Evolutionary conservation across 2,797 vertebrate genomes (phyloP).

Genomic region (Aselliscus stoliczkanus): DNA sequence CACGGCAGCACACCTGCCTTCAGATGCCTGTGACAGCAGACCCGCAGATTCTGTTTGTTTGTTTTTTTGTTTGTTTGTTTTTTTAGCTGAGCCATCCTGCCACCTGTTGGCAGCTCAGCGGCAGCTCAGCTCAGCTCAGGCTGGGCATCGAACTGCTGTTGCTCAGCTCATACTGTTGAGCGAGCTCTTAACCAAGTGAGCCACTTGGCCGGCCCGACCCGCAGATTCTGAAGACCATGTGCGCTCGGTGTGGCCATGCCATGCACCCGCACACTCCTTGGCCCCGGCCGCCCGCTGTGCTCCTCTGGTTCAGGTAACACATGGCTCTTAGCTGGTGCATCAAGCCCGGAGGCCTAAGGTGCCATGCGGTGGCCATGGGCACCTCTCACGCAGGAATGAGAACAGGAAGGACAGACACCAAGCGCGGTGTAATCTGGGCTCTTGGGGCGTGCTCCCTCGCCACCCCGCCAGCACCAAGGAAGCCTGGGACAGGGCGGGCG

Average conservation of each 20-base stretch:
- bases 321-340: background rate
- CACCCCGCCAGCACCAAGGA: background rate
- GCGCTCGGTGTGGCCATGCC: fast-evolving
- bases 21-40: fast-evolving
- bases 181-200: too few relatives aligned
- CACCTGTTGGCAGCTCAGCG: too few relatives aligned
- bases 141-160: too few relatives aligned
- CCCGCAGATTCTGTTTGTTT: background rate
- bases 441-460: background rate
- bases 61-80: too few relatives aligned
- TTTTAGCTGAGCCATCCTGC: too few relatives aligned
- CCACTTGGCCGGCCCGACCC: too few relatives aligned
- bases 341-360: background rate
- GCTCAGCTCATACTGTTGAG: too few relatives aligned
- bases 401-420: background rate
- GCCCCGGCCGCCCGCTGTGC: background rate
- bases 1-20: background rate
- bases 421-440: background rate
- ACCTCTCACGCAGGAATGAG: fast-evolving
- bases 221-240: background rate
- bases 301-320: background rate
- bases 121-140: too few relatives aligned
- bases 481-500: background rate
- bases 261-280: background rate
- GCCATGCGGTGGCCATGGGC: fast-evolving